phyloP scores from a whole-genome alignment of 2,797 vertebrate genomes.

The Mus spretus region DNA sequence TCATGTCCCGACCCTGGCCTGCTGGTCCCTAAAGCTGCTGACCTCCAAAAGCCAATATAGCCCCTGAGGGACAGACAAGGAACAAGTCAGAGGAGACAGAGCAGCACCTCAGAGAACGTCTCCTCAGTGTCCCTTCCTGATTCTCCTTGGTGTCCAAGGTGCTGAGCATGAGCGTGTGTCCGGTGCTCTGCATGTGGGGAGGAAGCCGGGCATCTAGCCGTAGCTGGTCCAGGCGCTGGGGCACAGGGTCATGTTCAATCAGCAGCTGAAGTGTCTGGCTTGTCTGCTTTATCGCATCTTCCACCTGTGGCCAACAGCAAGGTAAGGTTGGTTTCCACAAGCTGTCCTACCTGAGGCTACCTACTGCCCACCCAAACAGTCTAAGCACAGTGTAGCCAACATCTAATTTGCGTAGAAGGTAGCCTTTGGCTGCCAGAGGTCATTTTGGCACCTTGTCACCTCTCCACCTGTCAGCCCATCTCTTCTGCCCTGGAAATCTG shows the following conservation, averaged over 20 bases:
- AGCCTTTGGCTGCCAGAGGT: conserved; percentile 39
- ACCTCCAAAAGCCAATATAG: background rate
- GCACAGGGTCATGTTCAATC: conserved; percentile 96
- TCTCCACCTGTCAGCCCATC: background rate
- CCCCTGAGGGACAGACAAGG: background rate
- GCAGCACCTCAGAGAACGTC: conserved; percentile 94
- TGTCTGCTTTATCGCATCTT: conserved; percentile 94
- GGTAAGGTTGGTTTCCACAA: background rate
- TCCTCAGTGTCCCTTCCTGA: conserved; percentile 92
- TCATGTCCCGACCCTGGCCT: background rate
- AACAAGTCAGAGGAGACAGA: conserved; percentile 5
- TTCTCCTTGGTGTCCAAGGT: conserved; percentile 93
- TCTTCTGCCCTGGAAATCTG: conserved; percentile 30
- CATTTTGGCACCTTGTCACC: conserved; percentile 37
- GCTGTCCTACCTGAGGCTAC: background rate
- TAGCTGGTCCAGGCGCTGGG: conserved; percentile 93
- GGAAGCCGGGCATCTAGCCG: conserved; percentile 91
- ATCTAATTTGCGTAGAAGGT: conserved; percentile 34
- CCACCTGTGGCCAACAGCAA: conserved; percentile 90
- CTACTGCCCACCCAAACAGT: background rate
- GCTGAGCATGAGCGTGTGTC: conserved; percentile 88
- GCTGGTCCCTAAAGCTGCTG: conserved; percentile 42
- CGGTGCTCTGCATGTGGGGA: conserved; percentile 89
- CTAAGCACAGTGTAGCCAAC: conserved; percentile 17
- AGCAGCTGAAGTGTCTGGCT: conserved; percentile 96